A percentile compares a stretch with the other conserved stretches of the same genome.
Evolutionary conservation across 2,888 invertebrate genomes (phyloP).

Genomic region (Tenthredo notha): DNA sequence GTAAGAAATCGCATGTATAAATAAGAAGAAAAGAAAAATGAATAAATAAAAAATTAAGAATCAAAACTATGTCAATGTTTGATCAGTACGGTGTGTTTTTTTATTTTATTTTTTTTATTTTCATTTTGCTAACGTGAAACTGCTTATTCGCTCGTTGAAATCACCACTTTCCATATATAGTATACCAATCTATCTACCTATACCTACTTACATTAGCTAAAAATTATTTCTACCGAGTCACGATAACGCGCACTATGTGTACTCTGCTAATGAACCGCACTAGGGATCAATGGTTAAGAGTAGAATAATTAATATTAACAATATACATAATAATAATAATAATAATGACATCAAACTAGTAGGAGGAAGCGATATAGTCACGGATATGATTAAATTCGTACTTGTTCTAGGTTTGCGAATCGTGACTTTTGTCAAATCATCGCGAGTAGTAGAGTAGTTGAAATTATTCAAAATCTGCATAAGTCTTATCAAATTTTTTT

Average conservation of each 20-base stretch:
- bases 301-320: background rate
- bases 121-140: background rate
- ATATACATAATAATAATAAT: background rate
- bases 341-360: background rate
- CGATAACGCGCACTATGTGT: background rate
- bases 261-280: background rate
- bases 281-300: background rate
- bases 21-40: too few species aligned
- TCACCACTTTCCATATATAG: background rate
- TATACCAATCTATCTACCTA: too few species aligned
- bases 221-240: background rate
- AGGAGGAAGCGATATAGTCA: too few species aligned
- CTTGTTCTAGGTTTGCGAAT: too few species aligned
- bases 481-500: background rate
- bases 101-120: too few species aligned
- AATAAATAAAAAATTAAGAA: background rate
- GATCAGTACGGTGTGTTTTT: too few species aligned
- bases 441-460: background rate
- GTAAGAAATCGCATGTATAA: background rate
- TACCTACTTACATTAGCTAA: too few species aligned
- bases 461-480: background rate
- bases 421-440: background rate
- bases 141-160: conserved; percentile 14
- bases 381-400: too few species aligned
- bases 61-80: background rate